Evolutionary conservation across 1,140 invertebrate genomes (phyloP), one percentile per base, ranked within the genome.

Genomic region (Uloborus diversus): DNA sequence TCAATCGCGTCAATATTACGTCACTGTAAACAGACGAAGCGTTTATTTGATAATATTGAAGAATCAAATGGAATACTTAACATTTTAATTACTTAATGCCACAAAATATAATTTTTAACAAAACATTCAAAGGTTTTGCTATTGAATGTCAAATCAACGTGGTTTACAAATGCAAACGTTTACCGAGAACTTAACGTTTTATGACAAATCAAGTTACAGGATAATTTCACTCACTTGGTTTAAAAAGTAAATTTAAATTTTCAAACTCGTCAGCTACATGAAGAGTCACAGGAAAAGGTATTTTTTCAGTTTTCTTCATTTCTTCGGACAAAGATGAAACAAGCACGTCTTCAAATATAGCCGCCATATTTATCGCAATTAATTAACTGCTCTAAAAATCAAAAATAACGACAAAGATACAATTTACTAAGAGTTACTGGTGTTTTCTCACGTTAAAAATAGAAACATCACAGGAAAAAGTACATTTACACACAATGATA

Each of bases 261-360:
- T 83, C 82, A 11, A 42, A 76, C 69, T 83, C 81, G 42, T 83
- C 81, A 13, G 79, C 78, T 17, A 83, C 75, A 47, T 59, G 47
- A 49, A 83, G 49, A 13, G 56, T 66, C 13, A 83, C 61, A 57
- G 82, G 75, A 25, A 65, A 69, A 4, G 68, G 68, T n/a, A 80
- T 70, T 69, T 79, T 79, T 53, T 79, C 56, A 35, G 37, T 69
- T 42, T 69, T 69, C 30, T 69, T 28, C 65, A 69, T 62, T 7
- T 69, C 57, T 79, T 79, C 76, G 20, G 65, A 69, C 65, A 79
- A 69, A 49, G 66, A 79, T 61, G 76, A 79, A 51, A 79, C 76
- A 69, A 69, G 35, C 76, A 79, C 65, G 65, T 69, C 76, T 79
- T 79, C 76, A 69, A 79, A 79, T 35, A 53, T 70, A 56, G 76